phyloP scores from a whole-genome alignment of 2,888 invertebrate genomes.

The Cordylochernes scorpioides region DNA sequence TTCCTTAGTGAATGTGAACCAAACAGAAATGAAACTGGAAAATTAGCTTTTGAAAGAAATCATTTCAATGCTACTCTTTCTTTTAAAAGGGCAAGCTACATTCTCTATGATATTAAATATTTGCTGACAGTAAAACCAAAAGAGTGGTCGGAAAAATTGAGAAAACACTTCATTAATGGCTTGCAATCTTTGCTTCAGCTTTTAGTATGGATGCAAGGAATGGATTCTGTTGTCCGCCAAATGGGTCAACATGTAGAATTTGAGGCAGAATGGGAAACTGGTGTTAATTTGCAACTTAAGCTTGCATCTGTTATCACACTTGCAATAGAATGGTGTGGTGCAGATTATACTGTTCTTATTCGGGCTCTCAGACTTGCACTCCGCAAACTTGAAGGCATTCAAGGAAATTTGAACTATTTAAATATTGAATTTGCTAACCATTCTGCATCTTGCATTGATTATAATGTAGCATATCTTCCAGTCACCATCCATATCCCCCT shows the following conservation, averaged over 20 bases:
- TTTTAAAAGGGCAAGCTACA: constrained; percentile 69
- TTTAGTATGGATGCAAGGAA: constrained; percentile 58
- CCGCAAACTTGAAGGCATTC: constrained; percentile 35
- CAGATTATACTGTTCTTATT: constrained; percentile 43
- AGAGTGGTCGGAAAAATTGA: constrained; percentile 49
- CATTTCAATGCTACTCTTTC: constrained; percentile 32
- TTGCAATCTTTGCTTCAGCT: constrained; percentile 48
- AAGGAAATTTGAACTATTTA: constrained; percentile 8
- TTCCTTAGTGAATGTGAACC: constrained; percentile 62
- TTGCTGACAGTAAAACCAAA: constrained; percentile 54
- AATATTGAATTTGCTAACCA: constrained; percentile 11
- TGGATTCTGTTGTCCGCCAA: constrained; percentile 39
- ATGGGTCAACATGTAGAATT: constrained; percentile 92
- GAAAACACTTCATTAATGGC: constrained; percentile 66
- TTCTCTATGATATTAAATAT: constrained; percentile 71
- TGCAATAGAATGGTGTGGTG: constrained; percentile 63
- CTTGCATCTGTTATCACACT: constrained; percentile 63
- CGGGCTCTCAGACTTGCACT: constrained; percentile 41
- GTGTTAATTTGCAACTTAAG: constrained; percentile 85
- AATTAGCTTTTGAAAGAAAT: constrained; percentile 25
- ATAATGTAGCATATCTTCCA: constrained; percentile 58
- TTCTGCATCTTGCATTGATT: constrained; percentile 45
- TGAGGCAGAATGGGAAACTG: constrained; percentile 98
- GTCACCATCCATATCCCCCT: constrained; percentile 86
- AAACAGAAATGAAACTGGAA: constrained; percentile 35